Evolutionary conservation across 2,888 invertebrate species (phyloP).

Genomic region (Linnaemya vulpina): DNA sequence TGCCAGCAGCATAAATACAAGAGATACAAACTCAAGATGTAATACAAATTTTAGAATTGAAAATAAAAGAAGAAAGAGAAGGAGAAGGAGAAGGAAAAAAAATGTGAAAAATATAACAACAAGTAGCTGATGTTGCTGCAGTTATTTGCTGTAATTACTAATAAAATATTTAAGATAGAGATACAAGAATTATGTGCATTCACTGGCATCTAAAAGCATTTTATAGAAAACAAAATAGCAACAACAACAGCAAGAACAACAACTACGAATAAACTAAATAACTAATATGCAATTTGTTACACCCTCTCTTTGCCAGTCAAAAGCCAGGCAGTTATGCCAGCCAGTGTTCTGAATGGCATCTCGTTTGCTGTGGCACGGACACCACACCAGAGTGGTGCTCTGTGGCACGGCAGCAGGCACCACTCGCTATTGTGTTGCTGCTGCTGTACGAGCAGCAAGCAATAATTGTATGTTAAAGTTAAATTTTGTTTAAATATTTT

Average conservation of each 20-base stretch:
- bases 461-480: constrained; percentile 56
- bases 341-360: constrained; percentile 9
- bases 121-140: constrained; percentile 67
- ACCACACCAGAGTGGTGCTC: too few species aligned
- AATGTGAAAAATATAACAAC: constrained; percentile 53
- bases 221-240: constrained; percentile 49
- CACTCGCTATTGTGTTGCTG: too few species aligned
- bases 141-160: constrained; percentile 72
- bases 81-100: constrained; percentile 10
- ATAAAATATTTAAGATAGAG: constrained; percentile 69
- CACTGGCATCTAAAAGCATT: constrained; percentile 50
- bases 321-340: constrained; percentile 14
- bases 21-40: constrained; percentile 54
- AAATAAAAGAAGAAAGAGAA: constrained; percentile 22
- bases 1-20: constrained; percentile 68
- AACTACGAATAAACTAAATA: constrained; percentile 51
- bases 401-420: too few species aligned
- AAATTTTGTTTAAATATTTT: constrained; percentile 15
- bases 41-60: constrained; percentile 44
- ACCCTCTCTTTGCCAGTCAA: constrained; percentile 64
- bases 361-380: not conserved
- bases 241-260: too few species aligned
- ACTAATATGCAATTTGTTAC: constrained; percentile 72
- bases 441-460: not conserved
- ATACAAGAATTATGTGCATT: constrained; percentile 40